These are phyloP conservation scores for Hydropsyche betteni DNA, from an alignment of 2,888 invertebrate species.

Conservation along the genomic window DNA sequence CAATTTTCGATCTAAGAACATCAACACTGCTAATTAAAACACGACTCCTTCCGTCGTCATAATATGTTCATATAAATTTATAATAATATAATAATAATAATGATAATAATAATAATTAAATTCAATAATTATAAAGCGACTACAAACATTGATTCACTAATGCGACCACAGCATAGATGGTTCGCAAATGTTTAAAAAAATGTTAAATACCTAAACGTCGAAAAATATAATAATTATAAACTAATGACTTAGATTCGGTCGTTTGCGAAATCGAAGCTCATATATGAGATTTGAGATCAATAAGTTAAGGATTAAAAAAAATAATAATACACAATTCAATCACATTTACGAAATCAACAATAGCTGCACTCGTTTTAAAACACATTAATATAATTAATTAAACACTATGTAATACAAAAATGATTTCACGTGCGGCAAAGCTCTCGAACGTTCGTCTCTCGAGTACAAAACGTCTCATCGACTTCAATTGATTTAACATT, in stretches of 20 bases:
- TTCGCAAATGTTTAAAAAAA: conserved; percentile 6
- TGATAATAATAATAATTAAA: conserved; percentile 14
- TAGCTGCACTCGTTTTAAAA: conserved; percentile 19
- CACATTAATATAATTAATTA: background rate
- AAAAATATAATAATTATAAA: conserved; percentile 46
- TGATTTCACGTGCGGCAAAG: background rate
- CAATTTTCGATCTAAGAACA: conserved; percentile 29
- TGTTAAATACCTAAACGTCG: conserved; percentile 38
- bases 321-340: background rate
- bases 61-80: conserved; percentile 7
- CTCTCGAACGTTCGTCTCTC: background rate
- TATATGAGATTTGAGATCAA: background rate
- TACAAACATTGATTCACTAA: conserved; percentile 46
- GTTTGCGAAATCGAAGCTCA: conserved; percentile 43
- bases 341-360: conserved; percentile 16
- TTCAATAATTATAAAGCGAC: conserved; percentile 40
- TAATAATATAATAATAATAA: background rate
- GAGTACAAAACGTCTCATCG: too few species aligned
- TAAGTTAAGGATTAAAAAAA: conserved; percentile 9
- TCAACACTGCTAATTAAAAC: conserved; percentile 41
- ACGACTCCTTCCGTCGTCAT: background rate
- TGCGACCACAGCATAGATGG: background rate
- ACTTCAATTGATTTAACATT: too few species aligned
- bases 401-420: background rate
- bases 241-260: conserved; percentile 51